A percentile compares a stretch with the other conserved stretches of the same genome.
Conservation (phyloP, 2,888 invertebrate genomes). For the Xylophagus ater region DNA sequence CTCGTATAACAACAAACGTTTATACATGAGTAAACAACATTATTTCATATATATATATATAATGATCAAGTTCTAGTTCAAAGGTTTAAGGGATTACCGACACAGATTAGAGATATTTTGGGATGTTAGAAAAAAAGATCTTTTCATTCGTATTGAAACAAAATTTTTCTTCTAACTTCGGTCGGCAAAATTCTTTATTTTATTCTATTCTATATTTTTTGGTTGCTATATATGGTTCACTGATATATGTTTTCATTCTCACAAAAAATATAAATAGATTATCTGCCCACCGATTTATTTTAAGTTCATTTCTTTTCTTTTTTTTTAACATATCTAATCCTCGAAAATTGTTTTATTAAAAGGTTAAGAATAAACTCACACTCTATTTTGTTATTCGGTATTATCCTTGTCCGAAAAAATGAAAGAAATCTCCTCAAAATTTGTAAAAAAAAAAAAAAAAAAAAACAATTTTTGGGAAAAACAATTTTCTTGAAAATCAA, state of each 20-base stretch:
- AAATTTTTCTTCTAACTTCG: conserved; percentile 1
- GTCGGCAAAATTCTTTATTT: not conserved
- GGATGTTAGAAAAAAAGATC: conserved; percentile 12
- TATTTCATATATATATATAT: conserved; percentile 18
- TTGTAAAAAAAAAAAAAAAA: conserved; percentile 5
- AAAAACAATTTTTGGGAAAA: conserved; percentile 5
- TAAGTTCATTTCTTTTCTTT: conserved; percentile 21
- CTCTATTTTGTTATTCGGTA: conserved; percentile 24
- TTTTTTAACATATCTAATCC: conserved; percentile 24
- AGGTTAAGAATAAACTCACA: conserved; percentile 40
- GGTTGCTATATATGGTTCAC: not conserved
- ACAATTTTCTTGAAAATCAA: conserved; percentile 3
- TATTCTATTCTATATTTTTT: not conserved
- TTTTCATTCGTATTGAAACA: not conserved
- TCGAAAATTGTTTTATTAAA: conserved; percentile 40
- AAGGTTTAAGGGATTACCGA: conserved; percentile 36
- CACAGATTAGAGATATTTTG: conserved; percentile 37
- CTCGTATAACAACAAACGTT: conserved; percentile 21
- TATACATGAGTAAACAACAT: conserved; percentile 36
- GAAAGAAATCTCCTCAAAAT: conserved; percentile 2
- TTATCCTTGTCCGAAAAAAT: conserved; percentile 4
- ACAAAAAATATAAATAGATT: conserved; percentile 38
- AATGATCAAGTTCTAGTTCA: conserved; percentile 18
- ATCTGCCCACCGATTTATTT: conserved; percentile 39
- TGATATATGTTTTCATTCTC: conserved; percentile 16